Evolutionary conservation across 1,140 invertebrate species (phyloP), one percentile per base, ranked within the genome.

Genomic region (Aphis craccivora): DNA sequence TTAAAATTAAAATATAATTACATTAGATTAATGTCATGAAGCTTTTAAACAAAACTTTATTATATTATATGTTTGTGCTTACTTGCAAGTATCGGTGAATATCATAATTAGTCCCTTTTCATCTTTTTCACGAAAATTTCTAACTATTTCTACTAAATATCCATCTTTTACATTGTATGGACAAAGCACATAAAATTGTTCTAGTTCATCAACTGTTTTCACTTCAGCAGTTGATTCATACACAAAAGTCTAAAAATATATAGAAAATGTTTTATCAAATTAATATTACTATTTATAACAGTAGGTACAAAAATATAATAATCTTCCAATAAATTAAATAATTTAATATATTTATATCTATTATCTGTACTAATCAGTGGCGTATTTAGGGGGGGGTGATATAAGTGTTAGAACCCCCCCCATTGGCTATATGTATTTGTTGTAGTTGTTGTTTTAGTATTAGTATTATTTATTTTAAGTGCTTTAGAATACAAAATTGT

Each of bases 1-100:
- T 14, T 51, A 51, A 51, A 18, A 0, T 1, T 51, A 51, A 51
- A 18, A 51, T 51, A 30, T 30, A 30, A 30, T 9, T 60, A 60
- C 11, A 30, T 14, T 11, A 60, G 23, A 60, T 60, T 60, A 60
- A 60, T 60, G 7, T 30, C 23, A 30, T 60, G 25, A 53, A 22
- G 9, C 22, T 53, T 23, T 23, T 53, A 23, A 23, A 53, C 4
- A 67, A 60, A 51, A 90, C 14, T 30, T 53, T 40, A 35, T 25
- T 60, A 23, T 25, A 40, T 40, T 25, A 37, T 45, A 22, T 40
- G 35, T 30, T 1, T 67, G 45, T 93, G 95, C 96, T 95, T 96
- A 98, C 98, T 98, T 99, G 96, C 99, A 99, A 88, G 98, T 99
- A 94, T 98, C 97, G 40, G 98, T 98, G 95, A 99, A 99, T 83